phyloP scores from a whole-genome alignment of 2,113 vertebrate species.

The Bubo bubo region DNA sequence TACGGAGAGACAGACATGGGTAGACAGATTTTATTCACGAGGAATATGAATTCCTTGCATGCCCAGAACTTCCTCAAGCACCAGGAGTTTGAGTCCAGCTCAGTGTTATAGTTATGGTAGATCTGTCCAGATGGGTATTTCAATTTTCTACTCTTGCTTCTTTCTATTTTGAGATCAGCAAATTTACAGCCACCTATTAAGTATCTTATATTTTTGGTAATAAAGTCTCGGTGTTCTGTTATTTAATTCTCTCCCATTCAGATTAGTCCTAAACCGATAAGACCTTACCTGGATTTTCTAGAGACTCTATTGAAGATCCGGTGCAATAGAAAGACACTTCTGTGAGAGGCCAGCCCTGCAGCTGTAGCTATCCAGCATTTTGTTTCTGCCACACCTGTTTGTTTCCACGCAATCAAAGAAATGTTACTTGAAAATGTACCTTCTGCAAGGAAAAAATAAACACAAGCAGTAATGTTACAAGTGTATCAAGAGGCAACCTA shows the following conservation, averaged over 20 bases:
- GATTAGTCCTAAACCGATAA: background rate
- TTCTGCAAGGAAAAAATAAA: slow-evolving; percentile 2
- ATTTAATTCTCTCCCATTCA: background rate
- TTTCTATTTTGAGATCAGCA: background rate
- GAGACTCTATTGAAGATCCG: background rate
- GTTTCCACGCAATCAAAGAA: background rate
- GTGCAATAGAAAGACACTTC: background rate
- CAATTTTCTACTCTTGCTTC: background rate
- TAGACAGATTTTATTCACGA: background rate
- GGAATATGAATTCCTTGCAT: background rate
- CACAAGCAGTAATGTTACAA: background rate
- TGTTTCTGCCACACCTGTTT: background rate
- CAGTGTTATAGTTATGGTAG: background rate
- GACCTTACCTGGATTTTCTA: background rate
- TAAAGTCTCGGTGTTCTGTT: background rate
- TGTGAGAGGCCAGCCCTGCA: background rate
- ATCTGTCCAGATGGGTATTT: background rate
- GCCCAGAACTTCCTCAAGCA: background rate
- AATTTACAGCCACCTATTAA: background rate
- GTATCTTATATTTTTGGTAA: background rate
- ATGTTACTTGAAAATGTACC: background rate
- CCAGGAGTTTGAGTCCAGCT: background rate
- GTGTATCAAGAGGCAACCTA: background rate
- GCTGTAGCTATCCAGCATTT: background rate
- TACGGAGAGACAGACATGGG: background rate